Evolutionary conservation across 35 echinoderm and acorn worm species (phyloP).

Genomic region (Patiria miniata): DNA sequence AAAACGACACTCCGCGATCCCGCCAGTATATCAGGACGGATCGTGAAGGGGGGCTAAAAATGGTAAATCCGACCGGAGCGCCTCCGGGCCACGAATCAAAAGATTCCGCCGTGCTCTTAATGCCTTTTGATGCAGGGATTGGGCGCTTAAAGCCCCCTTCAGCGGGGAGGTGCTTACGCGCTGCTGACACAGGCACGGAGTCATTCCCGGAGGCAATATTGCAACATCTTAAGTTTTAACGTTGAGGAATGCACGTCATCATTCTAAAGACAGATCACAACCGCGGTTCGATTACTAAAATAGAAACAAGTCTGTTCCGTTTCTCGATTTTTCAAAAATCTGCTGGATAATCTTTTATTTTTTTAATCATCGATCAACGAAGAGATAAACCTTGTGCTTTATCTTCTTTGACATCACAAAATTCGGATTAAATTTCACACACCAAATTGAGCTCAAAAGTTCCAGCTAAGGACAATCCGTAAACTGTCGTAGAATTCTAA

Average conservation of each 20-base stretch:
- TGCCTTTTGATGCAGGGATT: not conserved
- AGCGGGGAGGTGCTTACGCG: not conserved
- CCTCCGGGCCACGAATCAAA: not conserved
- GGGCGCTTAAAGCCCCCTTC: not conserved
- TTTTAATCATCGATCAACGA: too few species aligned
- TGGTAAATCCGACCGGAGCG: not conserved
- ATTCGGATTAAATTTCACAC: too few species aligned
- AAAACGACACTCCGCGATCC: not conserved
- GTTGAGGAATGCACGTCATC: not conserved
- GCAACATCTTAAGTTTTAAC: not conserved
- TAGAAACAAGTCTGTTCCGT: too few species aligned
- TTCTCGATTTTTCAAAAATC: too few species aligned
- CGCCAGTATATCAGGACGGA: not conserved
- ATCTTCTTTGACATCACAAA: too few species aligned
- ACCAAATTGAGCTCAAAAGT: too few species aligned
- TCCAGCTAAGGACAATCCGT: too few species aligned
- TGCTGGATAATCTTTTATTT: too few species aligned
- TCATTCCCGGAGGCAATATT: not conserved
- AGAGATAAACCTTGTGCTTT: too few species aligned
- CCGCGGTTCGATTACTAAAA: too few species aligned
- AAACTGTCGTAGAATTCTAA: too few species aligned
- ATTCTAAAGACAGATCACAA: not conserved
- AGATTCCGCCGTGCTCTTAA: not conserved
- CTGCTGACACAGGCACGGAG: not conserved
- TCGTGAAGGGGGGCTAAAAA: not conserved